Base-by-base conservation (phyloP, 2,888 invertebrate species). In the Cordilura impudica region DNA sequence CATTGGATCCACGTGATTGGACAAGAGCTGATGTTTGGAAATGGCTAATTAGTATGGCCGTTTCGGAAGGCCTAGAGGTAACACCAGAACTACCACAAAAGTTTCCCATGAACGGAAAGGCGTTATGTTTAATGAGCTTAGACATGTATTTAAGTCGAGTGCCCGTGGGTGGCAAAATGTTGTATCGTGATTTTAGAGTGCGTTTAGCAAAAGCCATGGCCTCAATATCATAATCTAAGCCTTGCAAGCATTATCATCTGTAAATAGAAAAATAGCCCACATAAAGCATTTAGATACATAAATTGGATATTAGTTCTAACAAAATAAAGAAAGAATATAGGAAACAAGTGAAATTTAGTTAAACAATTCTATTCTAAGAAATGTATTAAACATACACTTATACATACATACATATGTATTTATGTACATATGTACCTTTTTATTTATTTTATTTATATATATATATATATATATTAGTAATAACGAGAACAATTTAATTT, bases 81-180 rank as follows among this genome's bases (percentile, higher is more conserved):
- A 88, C 88, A 67, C 88, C 89, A 51, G 88, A 89, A 69, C 78
- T 89, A 78, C 87, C 88, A 10, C 88, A 90, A 66, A 90, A 95
- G 81, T 95, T 95, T 89, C 92, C 93, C 0, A 95, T 95, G 95
- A 95, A 95, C 88, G 95, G 95, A 58, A 95, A 95, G 88, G 95
- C 94, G 0, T 89, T 95, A 4, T 95, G 95, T 82, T 91, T 95
- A 66, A 95, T 95, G 95, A 92, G 92, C n/a, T 91, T 92, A 10
- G 93, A 93, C 63, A 95, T 95, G 95, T 95, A 94, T 89, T 91
- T 93, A 1, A 91, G 91, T 79, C 89, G 95, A 49, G 95, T 94
- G 35, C 95, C 95, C 0, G 88, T 92, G 1, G 93, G 92, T 0
- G 95, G 95, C 8, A 93, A 93, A 85, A 89, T 92, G 75, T 89